Conservation (phyloP, 1,140 invertebrate species). For the Papilio helenus region DNA sequence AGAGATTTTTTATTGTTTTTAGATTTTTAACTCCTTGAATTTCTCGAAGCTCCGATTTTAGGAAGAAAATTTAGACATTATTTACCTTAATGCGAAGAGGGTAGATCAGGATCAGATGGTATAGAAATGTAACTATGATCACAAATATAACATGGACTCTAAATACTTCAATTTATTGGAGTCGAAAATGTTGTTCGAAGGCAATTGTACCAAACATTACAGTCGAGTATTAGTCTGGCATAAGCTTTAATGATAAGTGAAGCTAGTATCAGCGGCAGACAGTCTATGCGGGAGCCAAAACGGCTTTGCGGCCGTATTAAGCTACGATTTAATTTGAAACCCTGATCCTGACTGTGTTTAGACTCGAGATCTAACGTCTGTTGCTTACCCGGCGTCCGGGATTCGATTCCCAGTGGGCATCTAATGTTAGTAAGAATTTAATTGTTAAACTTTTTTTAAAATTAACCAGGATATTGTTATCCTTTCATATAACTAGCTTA, state of each 20-base stretch:
- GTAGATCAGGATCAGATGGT: not conserved
- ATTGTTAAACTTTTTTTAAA: slow-evolving; percentile 60
- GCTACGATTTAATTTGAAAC: slow-evolving; percentile 74
- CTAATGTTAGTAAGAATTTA: slow-evolving; percentile 64
- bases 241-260: slow-evolving; percentile 37
- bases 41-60: not conserved
- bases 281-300: slow-evolving; percentile 44
- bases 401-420: slow-evolving; percentile 70
- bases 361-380: slow-evolving; percentile 74
- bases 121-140: too few relatives aligned
- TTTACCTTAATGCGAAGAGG: not conserved
- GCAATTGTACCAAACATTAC: not conserved
- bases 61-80: not conserved
- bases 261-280: slow-evolving; percentile 50
- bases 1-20: slow-evolving; percentile 18
- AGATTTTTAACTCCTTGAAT: not conserved
- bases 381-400: slow-evolving; percentile 62
- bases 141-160: not conserved
- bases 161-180: not conserved
- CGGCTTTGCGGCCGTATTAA: slow-evolving; percentile 66
- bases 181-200: not conserved
- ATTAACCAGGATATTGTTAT: slow-evolving; percentile 54
- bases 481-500: not conserved
- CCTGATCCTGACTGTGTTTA: slow-evolving; percentile 60
- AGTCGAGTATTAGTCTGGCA: not conserved